Evolutionary conservation across 2,888 invertebrate species (phyloP).

Genomic region (Uropetala carovei): DNA sequence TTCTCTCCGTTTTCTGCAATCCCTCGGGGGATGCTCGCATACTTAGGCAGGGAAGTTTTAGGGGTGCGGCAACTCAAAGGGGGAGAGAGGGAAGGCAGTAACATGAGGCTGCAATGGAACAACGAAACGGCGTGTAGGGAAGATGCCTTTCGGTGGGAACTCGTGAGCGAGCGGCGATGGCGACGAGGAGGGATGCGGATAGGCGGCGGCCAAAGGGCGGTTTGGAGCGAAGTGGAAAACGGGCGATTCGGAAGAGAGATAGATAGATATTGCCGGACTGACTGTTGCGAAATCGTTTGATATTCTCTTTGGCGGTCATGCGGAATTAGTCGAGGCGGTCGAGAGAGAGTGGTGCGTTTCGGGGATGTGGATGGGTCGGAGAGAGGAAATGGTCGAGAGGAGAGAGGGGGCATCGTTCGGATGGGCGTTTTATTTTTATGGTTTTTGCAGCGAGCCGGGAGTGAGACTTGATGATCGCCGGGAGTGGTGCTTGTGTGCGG

Average conservation of each 20-base stretch:
- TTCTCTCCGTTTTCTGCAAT: not conserved
- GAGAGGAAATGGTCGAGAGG: not conserved
- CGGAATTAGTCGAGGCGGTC: not conserved
- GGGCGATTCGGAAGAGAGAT: not conserved
- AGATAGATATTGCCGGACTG: not conserved
- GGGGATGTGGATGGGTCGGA: not conserved
- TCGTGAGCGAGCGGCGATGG: not conserved
- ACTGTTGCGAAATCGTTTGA: not conserved
- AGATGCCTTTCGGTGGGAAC: not conserved
- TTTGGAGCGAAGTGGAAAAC: not conserved
- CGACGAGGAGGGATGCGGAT: not conserved
- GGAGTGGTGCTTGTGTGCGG: not conserved
- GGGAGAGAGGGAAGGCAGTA: no score
- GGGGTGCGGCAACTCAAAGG: no score
- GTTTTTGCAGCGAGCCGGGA: not conserved
- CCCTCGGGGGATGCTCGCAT: not conserved
- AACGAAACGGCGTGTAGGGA: not conserved
- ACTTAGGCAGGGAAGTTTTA: not conserved
- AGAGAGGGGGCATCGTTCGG: not conserved
- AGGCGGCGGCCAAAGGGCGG: not conserved
- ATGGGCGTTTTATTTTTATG: not conserved
- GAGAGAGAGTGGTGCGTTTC: not conserved
- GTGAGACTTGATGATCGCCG: not conserved
- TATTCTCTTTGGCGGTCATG: not conserved
- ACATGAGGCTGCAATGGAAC: no score